Base-by-base conservation (phyloP, 2,113 vertebrate species). In the Ochotona curzoniae region DNA sequence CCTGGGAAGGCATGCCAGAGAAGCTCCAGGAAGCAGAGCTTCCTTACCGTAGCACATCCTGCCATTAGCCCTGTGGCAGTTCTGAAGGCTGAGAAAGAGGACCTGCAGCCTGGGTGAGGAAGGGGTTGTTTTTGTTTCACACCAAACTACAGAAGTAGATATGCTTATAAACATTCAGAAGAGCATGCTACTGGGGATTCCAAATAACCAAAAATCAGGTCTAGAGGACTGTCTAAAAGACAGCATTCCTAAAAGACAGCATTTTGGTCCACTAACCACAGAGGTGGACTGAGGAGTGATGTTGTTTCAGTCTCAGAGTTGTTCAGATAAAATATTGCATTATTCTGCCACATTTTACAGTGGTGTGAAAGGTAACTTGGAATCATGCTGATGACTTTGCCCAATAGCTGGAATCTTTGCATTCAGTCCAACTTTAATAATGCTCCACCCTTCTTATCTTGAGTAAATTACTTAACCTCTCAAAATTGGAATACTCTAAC, bases 11-110 rank as follows among this genome's bases (percentile, higher is more conserved):
- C 67, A 60, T 44, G 89, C 93, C 94, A 93, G 94, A 66, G 81
- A 84, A 82, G 85, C 67, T 84, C 73, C 69, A 69, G 78, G 93
- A 95, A 96, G 82, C 1, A 32, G 69, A 15, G 21, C 73, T 90
- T 95, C 90, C 93, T 92, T 78, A 87, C 86, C 74, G 90, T 94
- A 93, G 44, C 44, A 71, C 57, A 84, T 89, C 89, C 80, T 83
- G 61, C 75, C 8, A 0, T 90, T 38, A 51, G 75, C 61, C 74
- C n/a, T 47, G 67, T 30, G n/a, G 57, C 44, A 28, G 73, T 85
- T 91, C 73, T 44, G 83, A 91, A 35, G n/a, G 44, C 5, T 23
- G 6, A 57, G 89, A 76, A 51, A n/a, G 57, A 71, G 57, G 51
- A 76, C 10, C 61, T 93, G 4, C 7, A 89, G 83, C 4, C n/a